Conservation (phyloP, 2,113 vertebrate species). For the Engystomops pustulosus region DNA sequence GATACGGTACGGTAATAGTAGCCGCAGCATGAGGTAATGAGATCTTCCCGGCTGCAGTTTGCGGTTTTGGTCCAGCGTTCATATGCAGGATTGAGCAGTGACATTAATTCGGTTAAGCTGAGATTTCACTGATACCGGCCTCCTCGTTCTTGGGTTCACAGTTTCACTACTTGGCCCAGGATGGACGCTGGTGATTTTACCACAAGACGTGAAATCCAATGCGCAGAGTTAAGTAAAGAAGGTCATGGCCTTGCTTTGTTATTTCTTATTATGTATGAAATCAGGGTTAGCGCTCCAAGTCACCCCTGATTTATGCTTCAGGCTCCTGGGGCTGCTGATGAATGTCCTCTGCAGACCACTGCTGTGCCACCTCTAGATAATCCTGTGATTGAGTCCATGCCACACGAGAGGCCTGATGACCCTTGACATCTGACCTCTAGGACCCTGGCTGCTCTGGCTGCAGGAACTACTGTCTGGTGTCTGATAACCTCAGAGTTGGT, state of each 20-base stretch:
- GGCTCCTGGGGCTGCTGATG: constrained; percentile 38
- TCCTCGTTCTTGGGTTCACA: not conserved
- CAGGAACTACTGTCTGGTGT: constrained; percentile 73
- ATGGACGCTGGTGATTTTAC: not conserved
- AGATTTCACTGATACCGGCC: constrained; percentile 27
- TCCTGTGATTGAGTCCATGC: constrained; percentile 73
- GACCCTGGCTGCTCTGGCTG: constrained; percentile 66
- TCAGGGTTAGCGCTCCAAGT: constrained; percentile 43
- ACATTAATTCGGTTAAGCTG: constrained; percentile 47
- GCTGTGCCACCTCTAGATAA: constrained; percentile 65
- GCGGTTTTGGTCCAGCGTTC: not conserved
- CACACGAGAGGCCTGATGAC: constrained; percentile 68
- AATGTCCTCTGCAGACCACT: constrained; percentile 58
- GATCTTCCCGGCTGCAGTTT: not conserved
- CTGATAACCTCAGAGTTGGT: constrained; percentile 67
- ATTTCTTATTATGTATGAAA: constrained; percentile 51
- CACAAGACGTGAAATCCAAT: constrained; percentile 33
- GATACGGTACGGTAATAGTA: not conserved
- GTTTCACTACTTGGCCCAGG: constrained; percentile 7
- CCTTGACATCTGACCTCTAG: constrained; percentile 71
- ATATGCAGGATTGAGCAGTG: constrained; percentile 1
- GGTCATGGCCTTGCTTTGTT: constrained; percentile 32
- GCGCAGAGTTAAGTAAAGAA: constrained; percentile 13
- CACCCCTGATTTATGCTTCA: constrained; percentile 49
- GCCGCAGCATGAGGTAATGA: not conserved